These are phyloP conservation scores for Muscicapa striata DNA, from an alignment of 2,797 vertebrate genomes.

Conservation along the genomic window DNA sequence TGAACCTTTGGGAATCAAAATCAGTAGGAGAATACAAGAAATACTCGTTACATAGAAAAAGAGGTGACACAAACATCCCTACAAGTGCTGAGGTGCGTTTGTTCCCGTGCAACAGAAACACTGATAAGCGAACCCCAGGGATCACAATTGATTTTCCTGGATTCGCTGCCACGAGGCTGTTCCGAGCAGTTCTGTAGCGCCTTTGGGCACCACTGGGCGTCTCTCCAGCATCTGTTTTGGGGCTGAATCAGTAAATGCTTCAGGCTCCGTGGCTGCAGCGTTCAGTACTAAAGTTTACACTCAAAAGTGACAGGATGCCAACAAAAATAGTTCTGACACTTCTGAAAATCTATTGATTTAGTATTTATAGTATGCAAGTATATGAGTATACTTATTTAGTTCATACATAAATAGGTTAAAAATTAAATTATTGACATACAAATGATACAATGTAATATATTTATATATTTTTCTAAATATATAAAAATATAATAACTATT, in stretches of 20 bases:
- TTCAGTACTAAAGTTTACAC: neutral
- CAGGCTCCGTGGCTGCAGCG: neutral
- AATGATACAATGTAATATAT: too few relatives aligned
- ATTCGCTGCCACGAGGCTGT: too few relatives aligned
- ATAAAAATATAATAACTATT: too few relatives aligned
- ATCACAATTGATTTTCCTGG: neutral
- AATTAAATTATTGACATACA: neutral
- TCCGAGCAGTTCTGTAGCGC: neutral
- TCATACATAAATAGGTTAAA: neutral
- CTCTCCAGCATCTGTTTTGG: conserved; percentile 46
- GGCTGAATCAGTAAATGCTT: neutral
- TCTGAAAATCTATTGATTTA: neutral
- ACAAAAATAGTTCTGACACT: neutral
- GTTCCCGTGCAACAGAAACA: neutral
- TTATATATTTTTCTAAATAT: too few relatives aligned
- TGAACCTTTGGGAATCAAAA: neutral
- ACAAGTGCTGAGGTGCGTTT: neutral
- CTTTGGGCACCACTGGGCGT: conserved; percentile 51
- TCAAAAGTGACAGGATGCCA: neutral
- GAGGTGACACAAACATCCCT: neutral
- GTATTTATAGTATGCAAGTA: neutral
- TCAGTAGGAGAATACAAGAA: neutral
- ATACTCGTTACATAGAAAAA: neutral
- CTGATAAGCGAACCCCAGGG: fast-evolving
- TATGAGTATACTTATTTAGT: neutral